These are phyloP conservation scores for Atlantisia rogersi DNA, from an alignment of 2,113 vertebrate species.

Conservation along the genomic window DNA sequence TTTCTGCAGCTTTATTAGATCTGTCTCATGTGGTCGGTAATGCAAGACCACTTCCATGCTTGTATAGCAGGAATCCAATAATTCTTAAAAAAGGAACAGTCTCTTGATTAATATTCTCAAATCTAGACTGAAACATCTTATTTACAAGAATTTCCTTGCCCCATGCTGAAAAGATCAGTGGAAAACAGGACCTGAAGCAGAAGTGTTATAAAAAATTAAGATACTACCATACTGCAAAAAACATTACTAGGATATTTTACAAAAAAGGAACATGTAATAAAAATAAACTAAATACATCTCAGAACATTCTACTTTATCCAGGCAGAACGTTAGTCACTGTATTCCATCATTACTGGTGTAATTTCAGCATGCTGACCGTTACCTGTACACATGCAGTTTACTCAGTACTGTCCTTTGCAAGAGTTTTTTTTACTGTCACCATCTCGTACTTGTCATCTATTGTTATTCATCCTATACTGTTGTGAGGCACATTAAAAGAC, in stretches of 20 bases:
- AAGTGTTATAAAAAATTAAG: slow-evolving; percentile 79
- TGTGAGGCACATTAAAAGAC: background rate
- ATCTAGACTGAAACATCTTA: slow-evolving; percentile 47
- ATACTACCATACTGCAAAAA: slow-evolving; percentile 4
- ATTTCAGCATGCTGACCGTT: background rate
- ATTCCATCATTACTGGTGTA: background rate
- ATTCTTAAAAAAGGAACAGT: slow-evolving; percentile 11
- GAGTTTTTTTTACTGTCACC: background rate
- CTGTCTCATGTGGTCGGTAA: slow-evolving; percentile 65
- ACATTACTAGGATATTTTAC: background rate
- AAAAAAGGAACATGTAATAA: background rate
- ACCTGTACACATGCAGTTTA: accelerated
- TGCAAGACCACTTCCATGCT: slow-evolving; percentile 86
- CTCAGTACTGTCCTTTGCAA: background rate
- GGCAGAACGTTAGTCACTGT: background rate
- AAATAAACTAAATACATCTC: accelerated
- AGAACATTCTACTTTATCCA: background rate
- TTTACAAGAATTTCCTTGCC: slow-evolving; percentile 54
- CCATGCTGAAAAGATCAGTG: slow-evolving; percentile 35
- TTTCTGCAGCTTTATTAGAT: slow-evolving; percentile 62
- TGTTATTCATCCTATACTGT: background rate
- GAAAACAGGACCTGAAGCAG: slow-evolving; percentile 76
- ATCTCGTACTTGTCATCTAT: background rate
- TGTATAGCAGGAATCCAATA: slow-evolving; percentile 7
- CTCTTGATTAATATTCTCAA: slow-evolving; percentile 6